Base-by-base conservation (phyloP, 1,140 invertebrate species). In the Drosophila tsacasi region DNA sequence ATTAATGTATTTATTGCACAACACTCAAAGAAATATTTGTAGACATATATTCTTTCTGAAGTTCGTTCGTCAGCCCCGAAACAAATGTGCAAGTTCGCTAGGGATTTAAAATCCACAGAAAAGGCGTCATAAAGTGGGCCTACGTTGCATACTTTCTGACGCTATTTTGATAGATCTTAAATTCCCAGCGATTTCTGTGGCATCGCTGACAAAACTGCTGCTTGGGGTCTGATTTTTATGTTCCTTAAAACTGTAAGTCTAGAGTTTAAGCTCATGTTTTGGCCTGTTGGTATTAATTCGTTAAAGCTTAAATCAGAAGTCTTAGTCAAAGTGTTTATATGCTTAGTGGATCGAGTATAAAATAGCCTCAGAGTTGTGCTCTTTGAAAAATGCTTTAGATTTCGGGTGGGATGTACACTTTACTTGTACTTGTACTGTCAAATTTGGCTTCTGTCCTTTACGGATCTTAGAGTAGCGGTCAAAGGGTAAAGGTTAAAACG, bases 401-500 rank as follows among this genome's bases (percentile, higher is more conserved):
- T 57, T 69, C 58, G 62, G 47, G 62, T 66, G 61, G 60, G 76
- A 73, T 65, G 72, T 80, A 66, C 52, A 55, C 21, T 37, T 0
- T 37, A 55, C 54, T 55, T 23, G 35, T 61, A 55, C 64, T 66
- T 61, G 69, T 79, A 72, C 73, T 77, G 74, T 35, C n/a, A 40
- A 62, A 71, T 86, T 89, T 89, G 83, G 72, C 85, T 72, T 78
- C 21, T 42, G 46, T 59, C 55, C n/a, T 46, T 23, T 62, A 7
- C 19, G 47, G 25, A 59, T 59, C 40, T 54, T 37, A 42, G 9
- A 40, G 25, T 65, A 58, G 12, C 37, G 57, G 63, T 62, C 65
- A 32, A n/a, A 47, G 27, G 35, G 25, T 21, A 39, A 17, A 4
- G 21, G 17, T n/a, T 37, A 71, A 57, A 59, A 62, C 44, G 65